These are phyloP conservation scores for Rhagoletis zephyria DNA, from an alignment of 1,140 invertebrate genomes.

Conservation along the genomic window DNA sequence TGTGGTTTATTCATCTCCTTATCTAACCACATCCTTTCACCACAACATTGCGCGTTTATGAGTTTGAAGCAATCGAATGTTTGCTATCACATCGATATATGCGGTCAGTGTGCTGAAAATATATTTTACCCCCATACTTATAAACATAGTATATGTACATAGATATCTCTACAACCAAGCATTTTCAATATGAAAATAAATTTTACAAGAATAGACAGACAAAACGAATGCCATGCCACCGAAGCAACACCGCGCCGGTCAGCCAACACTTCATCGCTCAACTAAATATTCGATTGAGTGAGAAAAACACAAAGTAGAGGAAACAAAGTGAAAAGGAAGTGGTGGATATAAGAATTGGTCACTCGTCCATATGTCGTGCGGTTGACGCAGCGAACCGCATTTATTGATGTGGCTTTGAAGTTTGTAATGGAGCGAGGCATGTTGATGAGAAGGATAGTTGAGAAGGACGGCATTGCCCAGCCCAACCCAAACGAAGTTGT, in stretches of 20 bases:
- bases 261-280: slow-evolving; percentile 1
- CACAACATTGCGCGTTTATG: neutral
- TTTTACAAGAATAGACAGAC: neutral
- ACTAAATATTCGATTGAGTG: slow-evolving; percentile 43
- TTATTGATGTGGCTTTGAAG: slow-evolving; percentile 45
- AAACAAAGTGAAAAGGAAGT: neutral
- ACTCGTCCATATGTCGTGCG: slow-evolving; percentile 33
- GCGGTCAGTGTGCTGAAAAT: slow-evolving; percentile 24
- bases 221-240: neutral
- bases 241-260: neutral
- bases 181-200: neutral
- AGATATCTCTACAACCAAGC: neutral
- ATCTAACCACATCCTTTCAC: neutral
- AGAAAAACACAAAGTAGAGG: slow-evolving; percentile 15
- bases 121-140: neutral
- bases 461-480: neutral
- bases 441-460: neutral
- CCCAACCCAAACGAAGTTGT: neutral
- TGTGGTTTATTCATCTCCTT: neutral
- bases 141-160: neutral
- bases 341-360: neutral
- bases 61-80: slow-evolving; percentile 25
- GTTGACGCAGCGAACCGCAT: slow-evolving; percentile 9
- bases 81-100: slow-evolving; percentile 14
- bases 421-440: neutral